Conservation (phyloP, 2,113 vertebrate species). For the Solea senegalensis region DNA sequence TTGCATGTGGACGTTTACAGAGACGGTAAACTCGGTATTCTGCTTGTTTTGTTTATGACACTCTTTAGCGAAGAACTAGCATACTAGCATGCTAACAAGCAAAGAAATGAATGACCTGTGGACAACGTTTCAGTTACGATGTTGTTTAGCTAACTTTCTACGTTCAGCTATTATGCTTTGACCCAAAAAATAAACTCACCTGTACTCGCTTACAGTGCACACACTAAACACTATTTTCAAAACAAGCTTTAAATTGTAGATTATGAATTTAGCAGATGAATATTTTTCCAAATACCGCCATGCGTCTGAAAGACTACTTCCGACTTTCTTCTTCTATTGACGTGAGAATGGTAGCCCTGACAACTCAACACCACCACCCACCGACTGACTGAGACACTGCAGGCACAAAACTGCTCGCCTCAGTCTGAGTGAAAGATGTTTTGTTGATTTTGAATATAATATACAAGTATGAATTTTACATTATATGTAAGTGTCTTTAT, state of each 20-base stretch:
- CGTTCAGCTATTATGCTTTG: rapidly evolving
- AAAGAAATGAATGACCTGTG: conserved; percentile 55
- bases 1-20: not conserved
- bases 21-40: not conserved
- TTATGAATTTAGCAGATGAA: conserved; percentile 9
- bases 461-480: no score
- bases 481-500: no score
- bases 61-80: not conserved
- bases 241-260: not conserved
- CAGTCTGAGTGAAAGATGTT: not conserved
- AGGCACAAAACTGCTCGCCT: no score
- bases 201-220: not conserved
- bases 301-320: conserved; percentile 50
- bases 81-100: conserved; percentile 52
- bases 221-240: not conserved
- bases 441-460: not conserved
- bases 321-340: conserved; percentile 47
- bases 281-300: conserved; percentile 58
- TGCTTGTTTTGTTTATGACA: rapidly evolving
- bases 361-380: conserved; percentile 10
- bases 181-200: conserved; percentile 27
- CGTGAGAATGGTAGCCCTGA: rapidly evolving
- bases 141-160: not conserved
- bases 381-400: not conserved
- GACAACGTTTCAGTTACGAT: conserved; percentile 63